Evolutionary conservation across 2,113 vertebrate genomes (phyloP).

Genomic region (Ophthalmolycus amberensis): DNA sequence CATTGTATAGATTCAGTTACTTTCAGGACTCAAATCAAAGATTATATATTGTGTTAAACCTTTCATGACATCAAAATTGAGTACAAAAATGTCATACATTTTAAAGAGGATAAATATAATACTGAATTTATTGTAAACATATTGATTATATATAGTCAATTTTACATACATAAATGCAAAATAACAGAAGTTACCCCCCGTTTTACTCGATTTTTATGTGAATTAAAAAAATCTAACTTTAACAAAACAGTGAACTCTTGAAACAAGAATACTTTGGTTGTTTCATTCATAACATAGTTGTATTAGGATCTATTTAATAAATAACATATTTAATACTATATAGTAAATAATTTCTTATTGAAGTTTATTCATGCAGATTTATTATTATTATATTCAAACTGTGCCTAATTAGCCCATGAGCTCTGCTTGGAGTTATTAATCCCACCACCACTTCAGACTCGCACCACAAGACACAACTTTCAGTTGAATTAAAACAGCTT

Average conservation of each 20-base stretch:
- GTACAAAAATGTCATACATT: not conserved
- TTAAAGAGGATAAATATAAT: not conserved
- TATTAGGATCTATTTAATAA: not conserved
- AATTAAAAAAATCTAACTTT: not conserved
- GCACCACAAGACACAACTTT: conserved; percentile 5
- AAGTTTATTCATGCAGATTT: too few species aligned
- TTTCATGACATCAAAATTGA: not conserved
- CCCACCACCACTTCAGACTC: not conserved
- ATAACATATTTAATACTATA: not conserved
- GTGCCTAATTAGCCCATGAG: too few species aligned
- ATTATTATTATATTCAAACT: not conserved
- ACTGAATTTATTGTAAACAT: not conserved
- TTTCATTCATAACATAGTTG: too few species aligned
- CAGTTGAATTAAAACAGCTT: conserved; percentile 89
- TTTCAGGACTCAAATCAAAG: not conserved
- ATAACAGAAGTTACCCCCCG: not conserved
- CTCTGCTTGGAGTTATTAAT: not conserved
- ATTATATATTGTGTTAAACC: not conserved
- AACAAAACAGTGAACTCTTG: not conserved
- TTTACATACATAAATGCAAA: not conserved
- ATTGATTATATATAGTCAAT: not conserved
- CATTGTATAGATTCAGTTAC: not conserved
- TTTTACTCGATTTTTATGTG: not conserved
- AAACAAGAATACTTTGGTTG: too few species aligned
- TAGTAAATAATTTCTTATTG: too few species aligned